phyloP scores from a whole-genome alignment of 2,797 vertebrate species.

The Anolis apletophallus region DNA sequence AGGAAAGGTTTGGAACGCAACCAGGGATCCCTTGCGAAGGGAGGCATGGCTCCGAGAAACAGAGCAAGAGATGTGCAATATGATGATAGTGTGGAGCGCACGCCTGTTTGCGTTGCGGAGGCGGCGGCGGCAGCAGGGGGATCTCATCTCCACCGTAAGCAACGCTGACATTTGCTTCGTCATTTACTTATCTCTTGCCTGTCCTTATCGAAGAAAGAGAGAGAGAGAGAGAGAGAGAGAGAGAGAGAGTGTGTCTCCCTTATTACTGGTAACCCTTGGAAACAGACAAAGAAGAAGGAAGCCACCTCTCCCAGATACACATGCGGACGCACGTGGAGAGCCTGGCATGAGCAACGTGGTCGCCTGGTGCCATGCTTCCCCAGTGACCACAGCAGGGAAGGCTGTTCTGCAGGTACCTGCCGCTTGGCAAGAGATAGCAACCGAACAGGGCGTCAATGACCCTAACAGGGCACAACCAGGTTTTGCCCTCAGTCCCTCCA shows the following conservation, averaged over 20 bases:
- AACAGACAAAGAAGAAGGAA: not conserved
- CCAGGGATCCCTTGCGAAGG: constrained; percentile 18
- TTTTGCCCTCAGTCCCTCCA: no score
- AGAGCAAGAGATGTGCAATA: not conserved
- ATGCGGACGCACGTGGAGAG: not conserved
- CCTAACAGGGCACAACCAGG: no score
- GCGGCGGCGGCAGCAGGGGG: not conserved
- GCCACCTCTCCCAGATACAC: not conserved
- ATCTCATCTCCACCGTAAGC: constrained; percentile 10
- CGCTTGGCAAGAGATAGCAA: no score
- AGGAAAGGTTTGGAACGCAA: not conserved
- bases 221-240: not conserved
- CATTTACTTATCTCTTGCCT: constrained; percentile 29
- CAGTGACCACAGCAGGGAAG: not conserved
- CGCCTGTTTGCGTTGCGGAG: no score
- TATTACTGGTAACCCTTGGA: constrained; percentile 43
- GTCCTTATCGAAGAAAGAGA: not conserved
- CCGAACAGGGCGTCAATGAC: no score
- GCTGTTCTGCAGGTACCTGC: no score
- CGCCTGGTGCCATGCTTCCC: not conserved
- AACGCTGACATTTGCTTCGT: constrained; percentile 47
- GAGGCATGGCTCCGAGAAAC: not conserved
- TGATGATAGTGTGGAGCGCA: no score
- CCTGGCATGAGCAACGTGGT: not conserved
- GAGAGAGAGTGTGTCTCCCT: not conserved